Evolutionary conservation across 1,140 invertebrate genomes (phyloP).

Genomic region (Plodia interpunctella): DNA sequence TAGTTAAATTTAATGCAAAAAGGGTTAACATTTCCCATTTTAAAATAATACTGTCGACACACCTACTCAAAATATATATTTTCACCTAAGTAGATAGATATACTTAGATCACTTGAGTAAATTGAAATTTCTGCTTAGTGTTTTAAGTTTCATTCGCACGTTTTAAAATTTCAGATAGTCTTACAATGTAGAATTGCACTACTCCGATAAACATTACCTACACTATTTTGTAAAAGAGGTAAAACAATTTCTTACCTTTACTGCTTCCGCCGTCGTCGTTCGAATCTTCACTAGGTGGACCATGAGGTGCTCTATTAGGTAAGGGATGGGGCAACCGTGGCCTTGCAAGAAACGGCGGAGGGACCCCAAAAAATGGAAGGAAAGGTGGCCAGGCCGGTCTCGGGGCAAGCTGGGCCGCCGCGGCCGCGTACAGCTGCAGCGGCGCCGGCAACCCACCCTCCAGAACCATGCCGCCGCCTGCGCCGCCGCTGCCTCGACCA

Average conservation of each 20-base stretch:
- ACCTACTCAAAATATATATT: no score
- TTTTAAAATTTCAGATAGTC: no score
- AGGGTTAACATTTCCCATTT: no score
- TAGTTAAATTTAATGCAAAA: no score
- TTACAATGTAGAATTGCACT: no score
- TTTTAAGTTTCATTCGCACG: no score
- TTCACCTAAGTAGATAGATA: no score
- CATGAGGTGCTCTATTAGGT: conserved; percentile 55
- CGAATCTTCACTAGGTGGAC: conserved; percentile 78
- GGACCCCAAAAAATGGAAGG: conserved; percentile 77
- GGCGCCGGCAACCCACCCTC: conserved; percentile 75
- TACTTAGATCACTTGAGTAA: no score
- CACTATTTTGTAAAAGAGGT: no score
- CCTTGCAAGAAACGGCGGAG: conserved; percentile 67
- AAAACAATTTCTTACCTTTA: conserved; percentile 47
- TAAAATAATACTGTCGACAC: no score
- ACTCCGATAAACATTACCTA: no score
- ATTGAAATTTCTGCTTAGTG: no score
- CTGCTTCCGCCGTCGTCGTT: conserved; percentile 78
- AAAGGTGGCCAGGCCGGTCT: conserved; percentile 78
- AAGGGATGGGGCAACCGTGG: conserved; percentile 58
- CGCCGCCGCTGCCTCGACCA: conserved; percentile 26
- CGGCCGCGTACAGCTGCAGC: conserved; percentile 79
- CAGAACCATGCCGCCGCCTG: conserved; percentile 53
- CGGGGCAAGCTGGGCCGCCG: conserved; percentile 75